Evolutionary conservation across 2,113 vertebrate species (phyloP).

Genomic region (Mystacornis crossleyi): DNA sequence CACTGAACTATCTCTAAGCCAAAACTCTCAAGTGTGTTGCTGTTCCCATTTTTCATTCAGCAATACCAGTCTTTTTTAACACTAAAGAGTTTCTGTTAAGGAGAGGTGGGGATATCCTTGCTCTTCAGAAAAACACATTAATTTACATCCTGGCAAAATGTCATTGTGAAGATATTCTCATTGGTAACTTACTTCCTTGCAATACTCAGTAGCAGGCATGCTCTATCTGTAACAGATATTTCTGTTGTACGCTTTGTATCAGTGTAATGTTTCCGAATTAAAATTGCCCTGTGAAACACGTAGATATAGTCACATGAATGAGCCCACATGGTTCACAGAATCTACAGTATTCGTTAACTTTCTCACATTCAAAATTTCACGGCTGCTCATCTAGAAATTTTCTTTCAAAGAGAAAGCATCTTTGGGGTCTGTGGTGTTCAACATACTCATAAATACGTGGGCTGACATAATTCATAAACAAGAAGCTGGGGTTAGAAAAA

Average conservation of each 20-base stretch:
- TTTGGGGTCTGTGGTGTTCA: neutral
- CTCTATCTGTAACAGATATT: neutral
- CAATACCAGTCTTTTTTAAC: neutral
- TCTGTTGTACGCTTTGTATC: neutral
- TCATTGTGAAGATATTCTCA: neutral
- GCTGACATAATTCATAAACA: neutral
- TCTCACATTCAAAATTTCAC: neutral
- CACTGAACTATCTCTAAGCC: neutral
- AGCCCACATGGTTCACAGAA: neutral
- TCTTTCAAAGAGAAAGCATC: neutral
- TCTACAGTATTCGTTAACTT: neutral
- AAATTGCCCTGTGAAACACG: neutral
- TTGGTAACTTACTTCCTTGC: neutral
- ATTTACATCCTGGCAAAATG: neutral
- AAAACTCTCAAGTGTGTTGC: neutral
- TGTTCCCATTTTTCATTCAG: neutral
- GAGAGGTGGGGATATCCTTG: neutral
- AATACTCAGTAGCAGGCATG: neutral
- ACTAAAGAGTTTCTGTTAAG: neutral
- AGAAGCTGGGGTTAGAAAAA: conserved; percentile 27
- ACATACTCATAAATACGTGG: neutral
- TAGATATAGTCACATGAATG: neutral
- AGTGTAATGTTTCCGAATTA: neutral
- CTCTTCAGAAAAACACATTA: neutral
- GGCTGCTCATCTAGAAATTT: neutral